A percentile compares a stretch with the other conserved stretches of the same genome.
Evolutionary conservation across 1,140 invertebrate species (phyloP).

Genomic region (Procambarus clarkii): DNA sequence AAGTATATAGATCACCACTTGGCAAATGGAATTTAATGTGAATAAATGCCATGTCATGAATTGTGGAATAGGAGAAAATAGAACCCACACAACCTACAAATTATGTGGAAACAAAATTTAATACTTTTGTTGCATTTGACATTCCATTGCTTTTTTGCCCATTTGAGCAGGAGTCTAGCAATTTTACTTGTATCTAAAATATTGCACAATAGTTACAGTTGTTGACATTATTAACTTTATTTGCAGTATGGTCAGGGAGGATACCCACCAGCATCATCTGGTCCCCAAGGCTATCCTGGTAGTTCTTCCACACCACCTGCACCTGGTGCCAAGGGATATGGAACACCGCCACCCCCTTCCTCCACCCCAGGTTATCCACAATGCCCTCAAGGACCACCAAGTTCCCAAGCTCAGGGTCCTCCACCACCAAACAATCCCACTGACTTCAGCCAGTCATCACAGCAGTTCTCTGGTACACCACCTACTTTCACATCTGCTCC

Average conservation of each 20-base stretch:
- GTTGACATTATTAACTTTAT: not conserved
- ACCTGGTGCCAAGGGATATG: constrained; percentile 61
- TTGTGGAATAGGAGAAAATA: too few relatives aligned
- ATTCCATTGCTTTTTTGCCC: too few relatives aligned
- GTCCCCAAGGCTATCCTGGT: constrained; percentile 58
- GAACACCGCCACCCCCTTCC: constrained; percentile 65
- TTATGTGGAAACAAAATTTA: too few relatives aligned
- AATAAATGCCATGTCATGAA: too few relatives aligned
- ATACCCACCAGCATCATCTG: constrained; percentile 60
- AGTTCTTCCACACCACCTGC: constrained; percentile 60
- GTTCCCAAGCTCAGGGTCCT: constrained; percentile 38
- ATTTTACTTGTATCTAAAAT: too few relatives aligned
- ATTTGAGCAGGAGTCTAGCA: too few relatives aligned
- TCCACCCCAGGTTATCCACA: constrained; percentile 66
- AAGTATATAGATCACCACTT: too few relatives aligned
- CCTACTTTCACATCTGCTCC: constrained; percentile 68
- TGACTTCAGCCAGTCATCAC: constrained; percentile 48
- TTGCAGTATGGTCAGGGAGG: constrained; percentile 64
- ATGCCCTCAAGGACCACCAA: constrained; percentile 60
- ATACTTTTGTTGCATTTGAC: too few relatives aligned
- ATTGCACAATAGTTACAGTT: too few relatives aligned
- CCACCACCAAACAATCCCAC: constrained; percentile 22
- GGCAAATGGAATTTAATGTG: too few relatives aligned
- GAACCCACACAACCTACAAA: too few relatives aligned
- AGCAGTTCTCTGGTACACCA: constrained; percentile 44